A percentile compares a stretch with the other conserved stretches of the same genome.
These are phyloP conservation scores for Limnephilus auricula DNA, from an alignment of 2,888 invertebrate genomes.

Conservation along the genomic window DNA sequence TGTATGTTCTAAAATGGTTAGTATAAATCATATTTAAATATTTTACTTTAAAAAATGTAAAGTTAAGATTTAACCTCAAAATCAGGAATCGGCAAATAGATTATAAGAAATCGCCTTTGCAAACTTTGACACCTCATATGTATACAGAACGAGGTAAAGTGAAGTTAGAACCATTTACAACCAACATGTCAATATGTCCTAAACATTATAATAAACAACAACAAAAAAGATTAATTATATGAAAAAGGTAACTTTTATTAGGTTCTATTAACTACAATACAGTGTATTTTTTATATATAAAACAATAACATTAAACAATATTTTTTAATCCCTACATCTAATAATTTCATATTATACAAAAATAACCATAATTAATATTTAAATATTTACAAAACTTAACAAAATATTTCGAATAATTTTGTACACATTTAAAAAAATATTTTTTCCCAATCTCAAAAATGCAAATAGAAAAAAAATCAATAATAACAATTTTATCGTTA, in stretches of 20 bases:
- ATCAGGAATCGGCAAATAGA: too few species aligned
- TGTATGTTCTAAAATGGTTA: too few species aligned
- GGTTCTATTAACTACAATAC: neutral
- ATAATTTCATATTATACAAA: neutral
- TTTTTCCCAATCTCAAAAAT: neutral
- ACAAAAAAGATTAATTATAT: neutral
- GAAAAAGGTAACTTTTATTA: neutral
- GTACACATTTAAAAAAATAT: neutral
- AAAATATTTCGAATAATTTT: neutral
- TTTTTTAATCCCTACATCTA: neutral
- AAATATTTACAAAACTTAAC: neutral
- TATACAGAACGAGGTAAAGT: too few species aligned
- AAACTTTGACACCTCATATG: too few species aligned
- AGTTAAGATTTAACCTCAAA: too few species aligned
- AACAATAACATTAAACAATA: neutral
- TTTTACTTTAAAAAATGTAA: too few species aligned
- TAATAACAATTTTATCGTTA: too few species aligned
- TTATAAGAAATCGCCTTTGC: too few species aligned
- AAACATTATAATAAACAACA: too few species aligned
- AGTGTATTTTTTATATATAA: neutral
- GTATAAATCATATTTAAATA: too few species aligned
- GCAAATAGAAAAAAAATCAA: neutral
- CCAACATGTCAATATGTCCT: too few species aligned
- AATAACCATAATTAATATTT: neutral
- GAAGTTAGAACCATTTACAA: too few species aligned